A percentile compares a stretch with the other conserved stretches of the same genome.
Conservation (phyloP, 2,888 invertebrate species). For the Ectobius pallidus region DNA sequence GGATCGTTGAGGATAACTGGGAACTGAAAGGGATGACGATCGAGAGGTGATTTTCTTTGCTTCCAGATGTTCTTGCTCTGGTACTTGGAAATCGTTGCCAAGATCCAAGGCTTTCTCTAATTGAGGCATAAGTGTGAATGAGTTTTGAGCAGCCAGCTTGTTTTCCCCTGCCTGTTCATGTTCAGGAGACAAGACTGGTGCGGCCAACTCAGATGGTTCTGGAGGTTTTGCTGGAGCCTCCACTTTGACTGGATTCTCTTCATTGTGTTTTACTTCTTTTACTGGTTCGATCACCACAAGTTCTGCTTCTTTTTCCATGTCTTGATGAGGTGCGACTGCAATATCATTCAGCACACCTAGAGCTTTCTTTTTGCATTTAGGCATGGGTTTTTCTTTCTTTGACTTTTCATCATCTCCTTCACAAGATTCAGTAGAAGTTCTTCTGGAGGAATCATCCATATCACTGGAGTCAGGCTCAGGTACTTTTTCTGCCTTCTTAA, state of each 20-base stretch:
- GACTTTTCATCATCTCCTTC: conserved; percentile 39
- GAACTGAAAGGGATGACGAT: conserved; percentile 45
- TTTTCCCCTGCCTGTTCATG: not conserved
- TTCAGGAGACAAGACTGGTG: conserved; percentile 14
- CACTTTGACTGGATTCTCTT: no score
- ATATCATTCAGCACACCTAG: conserved; percentile 44
- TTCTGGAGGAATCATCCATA: not conserved
- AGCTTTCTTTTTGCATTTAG: conserved; percentile 53
- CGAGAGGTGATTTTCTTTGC: conserved; percentile 47
- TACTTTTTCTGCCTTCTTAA: conserved; percentile 33
- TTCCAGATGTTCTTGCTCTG: conserved; percentile 41
- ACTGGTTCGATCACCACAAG: no score
- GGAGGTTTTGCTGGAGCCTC: not conserved
- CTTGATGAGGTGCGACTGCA: conserved; percentile 4
- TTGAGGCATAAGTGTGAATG: conserved; percentile 30
- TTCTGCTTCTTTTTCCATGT: conserved; percentile 14
- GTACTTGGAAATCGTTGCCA: conserved; percentile 35
- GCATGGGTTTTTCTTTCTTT: conserved; percentile 59
- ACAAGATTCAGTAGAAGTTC: conserved; percentile 15
- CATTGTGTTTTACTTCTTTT: no score
- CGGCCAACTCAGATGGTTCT: not conserved
- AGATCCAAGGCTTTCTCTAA: conserved; percentile 36
- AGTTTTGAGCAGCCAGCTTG: not conserved
- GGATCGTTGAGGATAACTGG: conserved; percentile 55
- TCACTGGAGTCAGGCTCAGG: not conserved